Conservation (phyloP, 2,888 invertebrate genomes). For the Drosophila sordidula region DNA sequence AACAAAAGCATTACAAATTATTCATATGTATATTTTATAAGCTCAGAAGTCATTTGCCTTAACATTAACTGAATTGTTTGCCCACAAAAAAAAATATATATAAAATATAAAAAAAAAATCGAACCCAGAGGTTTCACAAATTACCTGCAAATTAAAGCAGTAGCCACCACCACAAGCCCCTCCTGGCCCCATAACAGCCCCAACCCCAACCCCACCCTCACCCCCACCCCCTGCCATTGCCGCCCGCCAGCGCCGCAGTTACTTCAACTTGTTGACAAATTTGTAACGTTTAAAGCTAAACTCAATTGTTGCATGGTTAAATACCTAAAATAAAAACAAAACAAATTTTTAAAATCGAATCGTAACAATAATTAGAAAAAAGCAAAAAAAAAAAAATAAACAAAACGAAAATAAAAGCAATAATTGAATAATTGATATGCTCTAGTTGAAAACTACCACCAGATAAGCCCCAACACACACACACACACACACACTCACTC, state of each 20-base stretch:
- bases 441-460: constrained; percentile 74
- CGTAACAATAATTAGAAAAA: constrained; percentile 76
- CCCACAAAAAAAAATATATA: constrained; percentile 27
- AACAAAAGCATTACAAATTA: constrained; percentile 14
- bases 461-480: constrained; percentile 23
- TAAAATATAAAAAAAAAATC: constrained; percentile 38
- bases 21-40: constrained; percentile 43
- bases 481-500: constrained; percentile 14
- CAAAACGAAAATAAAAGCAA: constrained; percentile 77
- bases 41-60: constrained; percentile 59
- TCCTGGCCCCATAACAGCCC: no score
- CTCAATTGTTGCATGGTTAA: constrained; percentile 77
- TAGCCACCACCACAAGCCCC: constrained; percentile 11
- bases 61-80: constrained; percentile 46
- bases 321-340: constrained; percentile 28
- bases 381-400: constrained; percentile 23
- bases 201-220: no score
- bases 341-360: constrained; percentile 73
- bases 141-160: constrained; percentile 73
- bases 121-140: constrained; percentile 82
- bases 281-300: constrained; percentile 51
- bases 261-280: constrained; percentile 71
- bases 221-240: not conserved
- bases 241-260: constrained; percentile 17
- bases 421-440: constrained; percentile 73